Evolutionary conservation across 2,797 vertebrate species (phyloP).

Genomic region (Vespertilio murinus): DNA sequence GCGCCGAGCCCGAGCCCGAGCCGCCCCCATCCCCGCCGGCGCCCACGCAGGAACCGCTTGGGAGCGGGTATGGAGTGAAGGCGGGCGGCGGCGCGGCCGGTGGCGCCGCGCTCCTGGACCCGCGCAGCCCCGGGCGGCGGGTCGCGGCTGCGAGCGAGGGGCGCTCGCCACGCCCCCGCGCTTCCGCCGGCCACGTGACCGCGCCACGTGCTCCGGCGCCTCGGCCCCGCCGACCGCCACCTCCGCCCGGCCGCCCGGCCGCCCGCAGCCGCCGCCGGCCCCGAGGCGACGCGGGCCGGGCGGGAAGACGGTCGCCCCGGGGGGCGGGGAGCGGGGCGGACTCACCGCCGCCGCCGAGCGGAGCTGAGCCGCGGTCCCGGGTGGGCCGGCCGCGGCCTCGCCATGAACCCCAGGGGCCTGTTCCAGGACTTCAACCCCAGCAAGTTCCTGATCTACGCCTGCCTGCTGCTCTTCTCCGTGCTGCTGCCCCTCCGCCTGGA

Average conservation of each 20-base stretch:
- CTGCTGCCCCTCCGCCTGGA: constrained; percentile 94
- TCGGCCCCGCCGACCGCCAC: neutral
- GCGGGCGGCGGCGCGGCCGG: neutral
- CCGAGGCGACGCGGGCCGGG: neutral
- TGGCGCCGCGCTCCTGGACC: neutral
- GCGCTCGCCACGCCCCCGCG: neutral
- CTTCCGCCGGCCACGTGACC: constrained; percentile 63
- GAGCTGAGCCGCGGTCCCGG: neutral
- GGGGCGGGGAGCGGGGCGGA: neutral
- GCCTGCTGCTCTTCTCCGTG: constrained; percentile 96
- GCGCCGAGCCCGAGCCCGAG: neutral
- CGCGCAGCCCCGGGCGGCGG: neutral
- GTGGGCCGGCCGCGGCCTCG: neutral
- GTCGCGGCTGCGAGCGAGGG: neutral
- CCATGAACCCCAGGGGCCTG: constrained; percentile 91
- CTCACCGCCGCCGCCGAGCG: neutral
- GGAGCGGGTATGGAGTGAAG: neutral
- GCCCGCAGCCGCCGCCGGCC: neutral
- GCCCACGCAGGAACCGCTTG: neutral
- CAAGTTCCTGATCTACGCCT: constrained; percentile 98
- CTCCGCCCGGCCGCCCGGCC: rapidly evolving
- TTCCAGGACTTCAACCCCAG: constrained; percentile 95
- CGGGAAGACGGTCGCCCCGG: neutral
- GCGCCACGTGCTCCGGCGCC: constrained; percentile 49
- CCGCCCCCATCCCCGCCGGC: neutral